These are phyloP conservation scores for Cerastis leucographa DNA, from an alignment of 2,888 invertebrate species.

Conservation along the genomic window DNA sequence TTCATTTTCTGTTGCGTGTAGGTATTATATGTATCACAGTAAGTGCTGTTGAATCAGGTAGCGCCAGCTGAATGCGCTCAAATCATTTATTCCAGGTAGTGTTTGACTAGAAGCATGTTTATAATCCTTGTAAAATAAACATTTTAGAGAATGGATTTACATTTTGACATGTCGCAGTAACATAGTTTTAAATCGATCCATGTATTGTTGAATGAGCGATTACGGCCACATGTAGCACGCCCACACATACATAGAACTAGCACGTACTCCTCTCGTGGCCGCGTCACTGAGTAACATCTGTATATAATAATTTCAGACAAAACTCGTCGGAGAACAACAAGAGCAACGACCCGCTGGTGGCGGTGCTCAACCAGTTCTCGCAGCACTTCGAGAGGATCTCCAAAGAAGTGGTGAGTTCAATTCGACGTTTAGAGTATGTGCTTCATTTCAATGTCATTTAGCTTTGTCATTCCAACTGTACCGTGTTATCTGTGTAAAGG, in stretches of 20 bases:
- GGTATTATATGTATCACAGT: background rate
- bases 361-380: conserved; percentile 81
- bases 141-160: background rate
- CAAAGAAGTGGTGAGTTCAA: conserved; percentile 82
- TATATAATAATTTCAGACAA: conserved; percentile 79
- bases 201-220: background rate
- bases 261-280: background rate
- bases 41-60: conserved; percentile 12
- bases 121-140: conserved; percentile 22
- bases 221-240: conserved; percentile 19
- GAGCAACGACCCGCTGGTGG: conserved; percentile 78
- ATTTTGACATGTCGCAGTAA: background rate
- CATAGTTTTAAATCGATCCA: conserved; percentile 2
- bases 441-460: background rate
- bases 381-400: conserved; percentile 84
- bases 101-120: conserved; percentile 32
- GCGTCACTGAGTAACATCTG: background rate
- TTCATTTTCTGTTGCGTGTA: conserved; percentile 36
- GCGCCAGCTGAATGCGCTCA: background rate
- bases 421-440: background rate
- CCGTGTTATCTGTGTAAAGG: background rate
- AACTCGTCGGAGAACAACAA: conserved; percentile 86
- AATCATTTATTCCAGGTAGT: conserved; percentile 6
- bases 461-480: background rate
- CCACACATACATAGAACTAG: conserved; percentile 17